Evolutionary conservation across 1,140 invertebrate genomes (phyloP).

Genomic region (Harlomillsia oculata): DNA sequence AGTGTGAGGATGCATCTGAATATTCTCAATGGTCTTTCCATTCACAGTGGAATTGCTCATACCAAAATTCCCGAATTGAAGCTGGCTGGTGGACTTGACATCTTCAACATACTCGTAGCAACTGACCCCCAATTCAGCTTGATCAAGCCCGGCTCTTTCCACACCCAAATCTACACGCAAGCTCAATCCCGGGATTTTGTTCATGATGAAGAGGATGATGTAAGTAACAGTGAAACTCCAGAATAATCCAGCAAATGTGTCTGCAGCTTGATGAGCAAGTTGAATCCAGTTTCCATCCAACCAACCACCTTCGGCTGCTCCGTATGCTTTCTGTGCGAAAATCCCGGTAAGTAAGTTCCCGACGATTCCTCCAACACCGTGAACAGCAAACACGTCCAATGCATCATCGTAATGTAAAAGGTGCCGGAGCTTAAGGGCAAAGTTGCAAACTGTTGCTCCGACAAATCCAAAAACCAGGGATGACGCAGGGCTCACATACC

Average conservation of each 20-base stretch:
- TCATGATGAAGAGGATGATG: conserved; percentile 29
- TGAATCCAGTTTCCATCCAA: conserved; percentile 35
- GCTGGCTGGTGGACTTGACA: not conserved
- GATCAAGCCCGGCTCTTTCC: conserved; percentile 25
- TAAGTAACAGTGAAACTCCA: conserved; percentile 32
- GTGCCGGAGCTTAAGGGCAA: conserved; percentile 29
- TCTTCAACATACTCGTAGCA: conserved; percentile 33
- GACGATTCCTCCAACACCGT: conserved; percentile 33
- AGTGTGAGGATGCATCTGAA: too few species aligned
- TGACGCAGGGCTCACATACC: conserved; percentile 22
- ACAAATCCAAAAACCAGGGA: conserved; percentile 27
- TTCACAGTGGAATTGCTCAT: too few species aligned
- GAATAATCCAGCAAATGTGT: conserved; percentile 20
- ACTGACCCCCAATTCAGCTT: conserved; percentile 25
- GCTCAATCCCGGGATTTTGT: conserved; percentile 32
- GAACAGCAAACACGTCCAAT: conserved; percentile 34
- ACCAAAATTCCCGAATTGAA: too few species aligned
- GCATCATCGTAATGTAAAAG: conserved; percentile 32
- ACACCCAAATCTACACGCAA: conserved; percentile 16
- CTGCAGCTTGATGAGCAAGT: conserved; percentile 27
- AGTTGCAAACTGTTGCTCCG: conserved; percentile 30
- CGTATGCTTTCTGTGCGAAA: conserved; percentile 29
- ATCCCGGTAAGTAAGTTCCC: conserved; percentile 31
- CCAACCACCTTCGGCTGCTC: conserved; percentile 22
- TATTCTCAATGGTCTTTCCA: too few species aligned